Evolutionary conservation across 1,140 invertebrate species (phyloP), one percentile per base, ranked within the genome.

Genomic region (Globodera ellingtonae): DNA sequence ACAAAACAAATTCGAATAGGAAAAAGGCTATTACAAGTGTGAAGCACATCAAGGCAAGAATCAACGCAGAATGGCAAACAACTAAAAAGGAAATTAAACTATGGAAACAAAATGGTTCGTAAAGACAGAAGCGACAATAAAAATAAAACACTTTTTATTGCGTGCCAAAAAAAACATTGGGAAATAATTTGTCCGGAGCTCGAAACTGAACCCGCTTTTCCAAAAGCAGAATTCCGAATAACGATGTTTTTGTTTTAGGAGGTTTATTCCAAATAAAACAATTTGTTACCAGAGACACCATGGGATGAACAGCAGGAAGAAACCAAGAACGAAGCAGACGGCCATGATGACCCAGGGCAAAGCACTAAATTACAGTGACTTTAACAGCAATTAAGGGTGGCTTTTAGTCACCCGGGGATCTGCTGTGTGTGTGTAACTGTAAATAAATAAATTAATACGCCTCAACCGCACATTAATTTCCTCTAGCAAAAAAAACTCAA

Each of bases 21-120:
- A 24, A 4, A n/a, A 15, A 74, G 18, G 24, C 21, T 5, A n/a
- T 76, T 67, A 76, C 86, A 88, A 4, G 79, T 79, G 71, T 88
- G 86, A 10, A 84, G 56, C n/a, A 89, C 87, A 65, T 88, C 86
- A 50, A 88, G 81, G 13, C 88, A 87, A 6, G 85, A 79, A 21
- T 88, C 86, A 44, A 87, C 62, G 71, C 85, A 88, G 71, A 88
- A 88, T 15, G 87, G 87, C 62, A 88, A 62, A 79, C 86, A 87
- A 44, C 56, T 62, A 15, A 15, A 18, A 62, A 2, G 15, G 18
- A 62, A 62, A 7, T 52, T 13, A 52, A 13, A 52, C 1, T 52
- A 35, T 35, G 35, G 35, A 35, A 35, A 35, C 35, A 35, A 35
- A 35, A 35, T 35, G 35, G 35, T 2, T 1, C 35, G 35, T 35